These are phyloP conservation scores for Dendropsophus ebraccatus DNA, from an alignment of 2,113 vertebrate species.

Conservation along the genomic window DNA sequence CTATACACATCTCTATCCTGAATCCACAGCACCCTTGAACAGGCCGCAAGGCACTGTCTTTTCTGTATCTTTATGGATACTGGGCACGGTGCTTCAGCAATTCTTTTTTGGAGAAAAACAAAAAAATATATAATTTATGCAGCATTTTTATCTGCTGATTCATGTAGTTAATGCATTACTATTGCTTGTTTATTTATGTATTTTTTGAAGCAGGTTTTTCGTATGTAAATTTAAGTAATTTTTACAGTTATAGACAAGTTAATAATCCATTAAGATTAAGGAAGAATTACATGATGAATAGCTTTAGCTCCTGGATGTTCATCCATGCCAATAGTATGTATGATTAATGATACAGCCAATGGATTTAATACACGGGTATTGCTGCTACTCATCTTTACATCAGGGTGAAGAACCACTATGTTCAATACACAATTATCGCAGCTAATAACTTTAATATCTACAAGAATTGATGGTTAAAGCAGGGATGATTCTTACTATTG, in stretches of 20 bases:
- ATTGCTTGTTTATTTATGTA: neutral
- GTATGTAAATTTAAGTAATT: neutral
- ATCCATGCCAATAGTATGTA: neutral
- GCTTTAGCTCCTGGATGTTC: neutral
- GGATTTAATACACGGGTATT: neutral
- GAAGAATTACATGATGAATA: neutral
- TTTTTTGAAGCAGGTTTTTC: neutral
- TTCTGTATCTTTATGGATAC: no score
- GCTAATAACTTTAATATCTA: neutral
- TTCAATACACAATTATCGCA: conserved; percentile 17
- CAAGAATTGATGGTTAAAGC: neutral
- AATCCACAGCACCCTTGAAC: no score
- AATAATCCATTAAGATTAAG: neutral
- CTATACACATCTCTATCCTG: no score
- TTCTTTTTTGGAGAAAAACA: no score
- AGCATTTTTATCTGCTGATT: neutral
- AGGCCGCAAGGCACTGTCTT: no score
- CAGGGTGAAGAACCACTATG: neutral
- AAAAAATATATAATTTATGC: no score
- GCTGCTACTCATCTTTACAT: conserved; percentile 1
- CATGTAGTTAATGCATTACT: neutral
- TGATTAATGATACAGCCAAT: neutral
- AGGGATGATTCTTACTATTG: neutral
- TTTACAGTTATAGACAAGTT: neutral
- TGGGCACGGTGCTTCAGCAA: no score